phyloP scores from a whole-genome alignment of 2,888 invertebrate genomes.

The Esperia sulphurella region DNA sequence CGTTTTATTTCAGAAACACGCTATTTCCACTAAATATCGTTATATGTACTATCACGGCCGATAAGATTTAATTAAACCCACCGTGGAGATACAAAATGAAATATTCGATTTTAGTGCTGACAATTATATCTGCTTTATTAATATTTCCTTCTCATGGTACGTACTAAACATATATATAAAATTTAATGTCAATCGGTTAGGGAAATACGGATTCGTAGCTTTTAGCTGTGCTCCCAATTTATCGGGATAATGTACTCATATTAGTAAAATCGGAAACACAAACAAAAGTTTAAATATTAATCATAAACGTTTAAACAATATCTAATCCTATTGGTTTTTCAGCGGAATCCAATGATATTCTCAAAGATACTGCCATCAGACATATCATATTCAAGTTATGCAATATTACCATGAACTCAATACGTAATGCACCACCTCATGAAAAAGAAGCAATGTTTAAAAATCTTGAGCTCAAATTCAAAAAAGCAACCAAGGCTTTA shows the following conservation, averaged over 20 bases:
- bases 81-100: neutral
- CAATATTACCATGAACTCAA: slow-evolving; percentile 22
- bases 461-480: slow-evolving; percentile 35
- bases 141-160: neutral
- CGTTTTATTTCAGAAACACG: too few species aligned
- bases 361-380: slow-evolving; percentile 23
- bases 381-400: slow-evolving; percentile 36
- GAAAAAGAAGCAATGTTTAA: slow-evolving; percentile 11
- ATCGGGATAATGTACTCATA: too few species aligned
- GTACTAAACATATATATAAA: neutral
- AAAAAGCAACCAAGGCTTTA: slow-evolving; percentile 28
- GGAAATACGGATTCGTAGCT: too few species aligned
- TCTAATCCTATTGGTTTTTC: neutral
- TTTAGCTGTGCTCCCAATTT: too few species aligned
- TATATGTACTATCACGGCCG: too few species aligned
- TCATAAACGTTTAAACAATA: too few species aligned
- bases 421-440: slow-evolving; percentile 8
- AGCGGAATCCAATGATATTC: neutral
- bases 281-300: too few species aligned
- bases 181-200: neutral
- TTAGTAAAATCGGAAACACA: too few species aligned
- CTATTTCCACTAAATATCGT: too few species aligned
- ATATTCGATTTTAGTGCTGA: neutral
- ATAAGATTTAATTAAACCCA: too few species aligned
- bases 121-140: neutral